Conservation (phyloP, 2,113 vertebrate species). For the Heterochromis multidens region DNA sequence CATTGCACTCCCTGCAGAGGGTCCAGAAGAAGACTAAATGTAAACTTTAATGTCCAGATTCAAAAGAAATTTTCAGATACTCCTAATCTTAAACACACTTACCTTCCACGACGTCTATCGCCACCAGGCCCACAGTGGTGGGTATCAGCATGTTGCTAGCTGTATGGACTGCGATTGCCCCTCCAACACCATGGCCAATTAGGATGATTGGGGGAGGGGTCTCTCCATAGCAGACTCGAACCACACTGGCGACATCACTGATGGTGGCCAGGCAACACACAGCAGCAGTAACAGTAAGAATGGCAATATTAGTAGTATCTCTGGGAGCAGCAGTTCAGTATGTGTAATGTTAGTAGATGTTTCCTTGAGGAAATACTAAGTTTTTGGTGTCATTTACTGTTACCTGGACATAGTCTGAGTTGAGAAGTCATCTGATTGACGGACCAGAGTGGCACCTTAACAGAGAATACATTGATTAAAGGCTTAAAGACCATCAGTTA, state of each 20-base stretch:
- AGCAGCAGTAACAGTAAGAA: no score
- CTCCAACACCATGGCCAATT: slow-evolving; percentile 69
- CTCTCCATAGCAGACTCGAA: slow-evolving; percentile 63
- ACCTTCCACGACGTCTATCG: slow-evolving; percentile 72
- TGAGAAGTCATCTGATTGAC: slow-evolving; percentile 64
- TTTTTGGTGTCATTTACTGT: background rate
- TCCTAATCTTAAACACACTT: no score
- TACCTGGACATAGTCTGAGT: slow-evolving; percentile 72
- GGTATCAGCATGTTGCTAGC: slow-evolving; percentile 52
- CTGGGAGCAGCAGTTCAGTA: no score
- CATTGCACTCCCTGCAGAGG: slow-evolving; percentile 62
- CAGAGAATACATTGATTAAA: background rate
- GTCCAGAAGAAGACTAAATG: background rate
- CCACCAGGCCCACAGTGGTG: slow-evolving; percentile 60
- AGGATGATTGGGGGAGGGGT: slow-evolving; percentile 63
- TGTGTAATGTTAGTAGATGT: background rate
- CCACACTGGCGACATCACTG: slow-evolving; percentile 71
- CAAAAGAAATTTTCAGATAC: no score
- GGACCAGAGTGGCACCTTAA: slow-evolving; percentile 58
- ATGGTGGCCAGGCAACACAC: background rate
- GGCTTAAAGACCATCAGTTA: no score
- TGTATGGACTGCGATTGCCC: slow-evolving; percentile 67
- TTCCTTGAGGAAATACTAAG: background rate
- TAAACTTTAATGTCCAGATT: no score
- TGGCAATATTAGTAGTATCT: no score